A percentile compares a stretch with the other conserved stretches of the same genome.
phyloP scores from a whole-genome alignment of 1,140 invertebrate genomes.

The Drosophila biarmipes region DNA sequence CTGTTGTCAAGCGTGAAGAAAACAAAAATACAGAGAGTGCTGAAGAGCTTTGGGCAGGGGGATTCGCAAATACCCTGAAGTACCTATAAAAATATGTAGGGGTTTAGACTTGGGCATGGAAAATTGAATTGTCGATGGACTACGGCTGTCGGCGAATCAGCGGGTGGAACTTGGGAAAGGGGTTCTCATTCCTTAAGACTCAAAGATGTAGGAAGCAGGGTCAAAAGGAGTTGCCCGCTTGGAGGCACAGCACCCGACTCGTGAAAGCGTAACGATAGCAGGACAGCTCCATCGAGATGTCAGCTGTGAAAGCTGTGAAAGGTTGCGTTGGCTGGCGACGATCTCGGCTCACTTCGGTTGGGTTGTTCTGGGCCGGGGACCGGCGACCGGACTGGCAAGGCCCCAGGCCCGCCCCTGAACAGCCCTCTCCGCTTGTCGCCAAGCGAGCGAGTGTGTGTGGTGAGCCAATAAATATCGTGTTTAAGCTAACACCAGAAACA shows the following conservation, averaged over 20 bases:
- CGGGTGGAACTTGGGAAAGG: too few relatives aligned
- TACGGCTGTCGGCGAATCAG: too few relatives aligned
- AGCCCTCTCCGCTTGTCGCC: conserved; percentile 13
- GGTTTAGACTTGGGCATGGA: too few relatives aligned
- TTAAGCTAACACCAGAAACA: conserved; percentile 76
- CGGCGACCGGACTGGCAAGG: too few relatives aligned
- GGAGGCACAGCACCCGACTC: too few relatives aligned
- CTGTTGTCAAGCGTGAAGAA: conserved; percentile 58
- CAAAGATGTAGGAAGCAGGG: too few relatives aligned
- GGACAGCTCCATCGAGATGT: conserved; percentile 68
- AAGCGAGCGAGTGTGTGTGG: conserved; percentile 34
- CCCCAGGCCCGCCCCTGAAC: background rate
- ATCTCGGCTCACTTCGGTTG: conserved; percentile 25
- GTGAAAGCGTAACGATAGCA: background rate
- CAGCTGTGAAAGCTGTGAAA: conserved; percentile 78
- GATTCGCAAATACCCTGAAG: background rate
- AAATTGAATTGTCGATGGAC: too few relatives aligned
- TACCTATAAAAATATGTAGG: background rate
- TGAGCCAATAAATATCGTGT: conserved; percentile 80
- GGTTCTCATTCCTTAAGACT: too few relatives aligned
- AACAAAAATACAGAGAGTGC: conserved; percentile 10
- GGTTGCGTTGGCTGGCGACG: conserved; percentile 55
- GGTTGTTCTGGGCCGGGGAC: conserved; percentile 1
- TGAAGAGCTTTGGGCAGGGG: background rate
- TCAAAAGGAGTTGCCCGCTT: too few relatives aligned